Evolutionary conservation across 2,888 invertebrate genomes (phyloP), one percentile per base, ranked within the genome.

Genomic region (Eueremaeus valkanovi): DNA sequence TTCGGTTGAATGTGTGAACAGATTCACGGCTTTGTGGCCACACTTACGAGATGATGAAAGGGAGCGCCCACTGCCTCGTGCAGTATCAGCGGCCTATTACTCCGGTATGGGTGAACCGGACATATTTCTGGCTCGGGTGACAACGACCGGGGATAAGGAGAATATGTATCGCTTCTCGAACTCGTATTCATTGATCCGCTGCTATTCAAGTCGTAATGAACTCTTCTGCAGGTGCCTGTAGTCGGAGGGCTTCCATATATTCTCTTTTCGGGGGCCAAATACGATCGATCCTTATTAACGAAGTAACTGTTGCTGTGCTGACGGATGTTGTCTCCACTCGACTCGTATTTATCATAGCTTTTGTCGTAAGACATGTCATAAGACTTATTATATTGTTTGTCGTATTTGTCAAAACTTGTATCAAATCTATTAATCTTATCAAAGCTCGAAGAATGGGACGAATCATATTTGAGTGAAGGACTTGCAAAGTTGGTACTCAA

Each of bases 271-370:
- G 63, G 33, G 36, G 21, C 45, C 42, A 45, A 27, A 70, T 70
- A 70, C 3, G 11, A 21, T 13, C 29, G 24, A 45, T 70, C 70
- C 6, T n/a, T 29, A 27, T 70, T 18, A 3, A 42, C 42, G 24
- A 70, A 70, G 45, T 70, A 70, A 36, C 18, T 27, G 70, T 66
- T 66, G 40, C 40, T 66, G 40, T 66, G 40, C 24, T 66, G 66
- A 24, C 21, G 66, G 8, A 40, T n/a, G n/a, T n/a, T n/a, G n/a
- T n/a, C n/a, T n/a, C n/a, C n/a, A n/a, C n/a, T n/a, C n/a, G n/a
- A n/a, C n/a, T 51, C n/a, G 51, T 51, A n/a, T 24, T 51, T 55
- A n/a, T 27, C 9, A 16, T 45, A 27, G 27, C 3, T 45, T 45
- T 70, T 70, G 70, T 70, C 42, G 21, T 70, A 24, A 70, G 36